Percentiles rank a stretch among this genome's conserved stretches.
Evolutionary conservation across 2,888 invertebrate species (phyloP).

Genomic region (Euphydryas editha): DNA sequence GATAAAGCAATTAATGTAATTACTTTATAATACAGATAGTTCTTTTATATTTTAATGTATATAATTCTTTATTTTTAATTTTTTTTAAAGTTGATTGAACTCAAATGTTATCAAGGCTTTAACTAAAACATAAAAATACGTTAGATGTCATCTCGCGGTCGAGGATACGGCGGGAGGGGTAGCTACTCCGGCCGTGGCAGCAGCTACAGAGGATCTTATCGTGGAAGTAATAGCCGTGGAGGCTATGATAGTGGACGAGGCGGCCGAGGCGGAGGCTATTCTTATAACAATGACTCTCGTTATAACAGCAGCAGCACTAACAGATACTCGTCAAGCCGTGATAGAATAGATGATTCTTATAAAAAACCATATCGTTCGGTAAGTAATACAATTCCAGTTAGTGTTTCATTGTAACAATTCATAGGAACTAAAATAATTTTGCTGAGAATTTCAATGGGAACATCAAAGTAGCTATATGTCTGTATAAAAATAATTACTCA

Average conservation of each 20-base stretch:
- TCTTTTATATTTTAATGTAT: too few relatives aligned
- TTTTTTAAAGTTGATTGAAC: too few relatives aligned
- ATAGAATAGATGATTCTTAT: slow-evolving; percentile 75
- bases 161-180: slow-evolving; percentile 65
- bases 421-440: too few relatives aligned
- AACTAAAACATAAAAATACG: background rate
- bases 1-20: too few relatives aligned
- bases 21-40: too few relatives aligned
- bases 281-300: slow-evolving; percentile 72
- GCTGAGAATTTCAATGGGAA: too few relatives aligned
- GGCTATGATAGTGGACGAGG: slow-evolving; percentile 72
- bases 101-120: too few relatives aligned
- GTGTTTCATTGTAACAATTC: too few relatives aligned
- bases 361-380: slow-evolving; percentile 79
- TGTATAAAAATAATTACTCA: too few relatives aligned
- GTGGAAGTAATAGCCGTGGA: slow-evolving; percentile 67
- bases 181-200: slow-evolving; percentile 67
- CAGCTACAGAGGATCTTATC: slow-evolving; percentile 70
- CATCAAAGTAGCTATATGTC: too few relatives aligned
- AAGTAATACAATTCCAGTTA: slow-evolving; percentile 45
- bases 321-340: slow-evolving; percentile 67
- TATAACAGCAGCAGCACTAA: slow-evolving; percentile 68
- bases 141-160: slow-evolving; percentile 78
- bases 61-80: too few relatives aligned
- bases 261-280: slow-evolving; percentile 69